Base-by-base conservation (phyloP, 53 echinoderm and acorn worm genomes). In the Astropecten irregularis region DNA sequence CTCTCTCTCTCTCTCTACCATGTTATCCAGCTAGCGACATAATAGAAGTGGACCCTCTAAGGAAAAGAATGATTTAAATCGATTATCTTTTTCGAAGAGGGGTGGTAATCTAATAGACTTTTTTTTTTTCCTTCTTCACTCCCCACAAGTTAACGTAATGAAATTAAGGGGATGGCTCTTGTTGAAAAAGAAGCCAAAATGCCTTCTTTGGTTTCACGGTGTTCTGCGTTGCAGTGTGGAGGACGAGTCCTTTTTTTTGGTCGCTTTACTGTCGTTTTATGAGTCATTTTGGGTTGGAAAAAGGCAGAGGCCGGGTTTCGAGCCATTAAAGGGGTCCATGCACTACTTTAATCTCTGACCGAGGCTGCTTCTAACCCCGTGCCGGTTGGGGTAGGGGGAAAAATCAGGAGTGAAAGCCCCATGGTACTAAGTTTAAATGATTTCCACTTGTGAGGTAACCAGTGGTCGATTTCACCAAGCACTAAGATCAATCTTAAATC, bases 1-100 rank as follows among this genome's bases (percentile, higher is more conserved):
- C 85, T 85, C 85, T 34, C 61, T 85, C 85, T 60, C 34, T 81
- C 71, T 56, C 47, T 37, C 36, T 25, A 37, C 14, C 58, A 5
- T 57, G 56, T 76, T 76, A 76, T 69, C 69, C 56, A 85, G 52
- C 85, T 61, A 48, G 44, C 62, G 73, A 73, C 85, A 85, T 85
- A 85, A 85, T 85, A 85, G 40, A 56, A 76, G 85, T 47, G 61
- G 73, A 73, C 59, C 73, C 85, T 73, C 60, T 21, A n/a, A 71
- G 73, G 73, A 64, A 59, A 81, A 85, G 85, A 62, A 71, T 61
- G 85, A 85, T 72, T 85, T 85, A 85, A 85, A 85, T 85, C 85
- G 85, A 85, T 85, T 85, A 85, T 85, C 85, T 85, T 85, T 85
- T 72, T 72, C 28, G 31, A 63, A 85, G 69, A 72, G 73, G 85